Conservation (phyloP, 53 echinoderm and acorn worm genomes). For the Crossaster papposus region DNA sequence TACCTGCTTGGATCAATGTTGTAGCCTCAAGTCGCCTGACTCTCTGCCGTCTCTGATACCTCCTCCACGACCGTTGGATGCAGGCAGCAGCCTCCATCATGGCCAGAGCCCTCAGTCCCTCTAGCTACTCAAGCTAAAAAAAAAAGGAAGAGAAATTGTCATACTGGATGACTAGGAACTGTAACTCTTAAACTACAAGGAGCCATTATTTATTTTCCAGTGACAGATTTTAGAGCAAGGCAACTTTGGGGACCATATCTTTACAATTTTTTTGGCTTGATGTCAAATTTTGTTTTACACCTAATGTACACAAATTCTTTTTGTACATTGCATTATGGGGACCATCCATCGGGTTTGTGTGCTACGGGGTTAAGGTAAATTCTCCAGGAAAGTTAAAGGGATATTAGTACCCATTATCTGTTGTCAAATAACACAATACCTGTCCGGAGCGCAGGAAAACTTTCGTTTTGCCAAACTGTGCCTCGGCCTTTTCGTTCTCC, state of each 20-base stretch:
- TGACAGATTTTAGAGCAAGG: no score
- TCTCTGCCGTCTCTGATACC: constrained; percentile 3
- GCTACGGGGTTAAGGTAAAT: no score
- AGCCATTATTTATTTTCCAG: no score
- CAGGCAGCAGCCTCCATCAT: constrained; percentile 43
- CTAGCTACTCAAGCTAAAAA: constrained; percentile 74
- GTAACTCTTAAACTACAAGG: no score
- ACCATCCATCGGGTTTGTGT: no score
- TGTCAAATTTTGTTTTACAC: no score
- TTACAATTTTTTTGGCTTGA: no score
- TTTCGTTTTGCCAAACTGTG: constrained; percentile 84
- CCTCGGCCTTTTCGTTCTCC: constrained; percentile 65
- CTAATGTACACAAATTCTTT: no score
- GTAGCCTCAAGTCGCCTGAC: constrained; percentile 66
- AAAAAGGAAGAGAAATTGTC: not conserved
- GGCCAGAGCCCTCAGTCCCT: constrained; percentile 50
- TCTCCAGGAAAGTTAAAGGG: not conserved
- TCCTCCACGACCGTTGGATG: constrained; percentile 84
- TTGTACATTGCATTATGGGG: no score
- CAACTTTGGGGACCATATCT: no score
- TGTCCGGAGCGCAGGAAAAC: constrained; percentile 83
- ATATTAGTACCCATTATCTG: not conserved
- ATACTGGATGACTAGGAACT: no score
- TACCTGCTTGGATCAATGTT: constrained; percentile 83
- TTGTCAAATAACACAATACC: constrained; percentile 58